Percentiles rank a stretch among this genome's conserved stretches.
Evolutionary conservation across 2,113 vertebrate genomes (phyloP).

Genomic region (Anas platyrhynchos): DNA sequence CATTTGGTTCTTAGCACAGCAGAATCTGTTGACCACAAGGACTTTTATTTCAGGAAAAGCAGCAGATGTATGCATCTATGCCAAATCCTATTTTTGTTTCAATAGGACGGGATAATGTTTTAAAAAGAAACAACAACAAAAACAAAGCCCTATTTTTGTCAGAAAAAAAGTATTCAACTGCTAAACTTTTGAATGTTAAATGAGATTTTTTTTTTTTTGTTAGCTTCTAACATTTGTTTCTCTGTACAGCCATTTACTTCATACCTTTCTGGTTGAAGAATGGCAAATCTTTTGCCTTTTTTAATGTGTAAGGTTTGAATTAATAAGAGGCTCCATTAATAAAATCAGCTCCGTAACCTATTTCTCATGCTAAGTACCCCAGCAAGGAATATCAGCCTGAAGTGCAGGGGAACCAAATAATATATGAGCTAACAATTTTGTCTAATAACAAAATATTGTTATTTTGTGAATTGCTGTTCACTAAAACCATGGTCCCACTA

Average conservation of each 20-base stretch:
- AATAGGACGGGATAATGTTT: neutral
- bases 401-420: neutral
- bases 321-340: neutral
- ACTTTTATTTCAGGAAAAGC: neutral
- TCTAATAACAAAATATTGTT: neutral
- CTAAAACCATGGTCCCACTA: neutral
- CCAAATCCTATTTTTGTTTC: neutral
- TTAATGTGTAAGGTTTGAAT: neutral
- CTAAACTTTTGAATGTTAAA: neutral
- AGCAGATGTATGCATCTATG: neutral
- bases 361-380: neutral
- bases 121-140: neutral
- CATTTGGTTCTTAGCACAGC: neutral
- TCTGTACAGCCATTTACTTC: neutral
- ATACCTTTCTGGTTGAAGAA: neutral
- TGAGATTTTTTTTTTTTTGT: neutral
- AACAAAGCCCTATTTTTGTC: neutral
- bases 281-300: neutral
- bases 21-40: neutral
- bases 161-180: neutral
- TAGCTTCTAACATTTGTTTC: neutral
- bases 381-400: slow-evolving; percentile 25
- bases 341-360: neutral
- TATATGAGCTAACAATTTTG: neutral
- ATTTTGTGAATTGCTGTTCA: neutral